Percentiles rank a stretch among this genome's conserved stretches.
Conservation (phyloP, 2,888 invertebrate species). For the Lithophane ornitopus region DNA sequence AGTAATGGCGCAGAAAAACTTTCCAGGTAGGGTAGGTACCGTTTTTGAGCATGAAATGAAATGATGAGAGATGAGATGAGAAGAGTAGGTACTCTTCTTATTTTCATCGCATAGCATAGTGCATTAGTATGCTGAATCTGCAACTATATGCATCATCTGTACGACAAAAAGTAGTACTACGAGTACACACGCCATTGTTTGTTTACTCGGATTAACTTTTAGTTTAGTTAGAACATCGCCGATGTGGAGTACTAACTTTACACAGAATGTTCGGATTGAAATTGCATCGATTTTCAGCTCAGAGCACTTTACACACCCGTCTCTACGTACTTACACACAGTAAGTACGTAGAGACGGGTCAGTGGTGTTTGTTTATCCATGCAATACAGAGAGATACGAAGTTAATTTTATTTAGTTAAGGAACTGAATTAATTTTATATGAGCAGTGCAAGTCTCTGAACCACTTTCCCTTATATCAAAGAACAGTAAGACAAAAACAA, state of each 20-base stretch:
- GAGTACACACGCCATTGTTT: conserved; percentile 12
- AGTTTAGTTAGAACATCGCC: conserved; percentile 11
- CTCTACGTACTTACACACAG: no score
- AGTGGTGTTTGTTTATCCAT: conserved; percentile 29
- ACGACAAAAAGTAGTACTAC: conserved; percentile 7
- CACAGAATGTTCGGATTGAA: conserved; percentile 41
- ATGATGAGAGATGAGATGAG: no score
- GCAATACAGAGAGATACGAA: conserved; percentile 2
- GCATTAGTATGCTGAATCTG: neutral
- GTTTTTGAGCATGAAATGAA: neutral
- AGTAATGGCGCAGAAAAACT: neutral
- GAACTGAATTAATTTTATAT: conserved; percentile 9
- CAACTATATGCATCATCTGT: neutral
- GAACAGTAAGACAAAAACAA: neutral
- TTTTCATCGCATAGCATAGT: neutral
- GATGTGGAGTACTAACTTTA: conserved; percentile 33
- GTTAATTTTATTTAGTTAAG: conserved; percentile 20
- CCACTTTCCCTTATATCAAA: neutral
- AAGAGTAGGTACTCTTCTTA: neutral
- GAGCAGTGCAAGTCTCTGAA: neutral
- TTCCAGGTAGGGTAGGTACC: neutral
- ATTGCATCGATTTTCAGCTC: conserved; percentile 58
- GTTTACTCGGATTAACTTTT: conserved; percentile 31
- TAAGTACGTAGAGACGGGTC: conserved; percentile 31
- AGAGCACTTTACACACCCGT: conserved; percentile 31